Percentiles rank a stretch among this genome's conserved stretches.
Evolutionary conservation across 2,888 invertebrate genomes (phyloP).

Genomic region (Polydrusus pterygomalis): DNA sequence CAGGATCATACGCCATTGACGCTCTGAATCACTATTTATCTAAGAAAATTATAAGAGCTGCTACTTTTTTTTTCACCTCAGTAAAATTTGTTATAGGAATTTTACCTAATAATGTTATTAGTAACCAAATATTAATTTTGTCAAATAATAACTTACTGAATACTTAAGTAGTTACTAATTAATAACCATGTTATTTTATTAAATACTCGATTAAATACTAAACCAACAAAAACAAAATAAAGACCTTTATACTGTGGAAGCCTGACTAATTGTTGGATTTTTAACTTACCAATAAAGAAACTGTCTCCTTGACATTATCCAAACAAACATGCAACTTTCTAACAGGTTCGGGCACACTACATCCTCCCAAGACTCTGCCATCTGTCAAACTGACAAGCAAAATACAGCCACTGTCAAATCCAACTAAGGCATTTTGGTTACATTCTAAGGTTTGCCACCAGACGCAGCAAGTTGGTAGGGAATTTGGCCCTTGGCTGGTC

Average conservation of each 20-base stretch:
- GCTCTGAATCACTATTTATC: slow-evolving; percentile 74
- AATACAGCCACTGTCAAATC: slow-evolving; percentile 79
- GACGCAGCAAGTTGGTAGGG: slow-evolving; percentile 76
- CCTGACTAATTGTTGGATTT: background rate
- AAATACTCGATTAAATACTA: too few species aligned
- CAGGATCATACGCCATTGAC: slow-evolving; percentile 88
- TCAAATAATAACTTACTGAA: too few species aligned
- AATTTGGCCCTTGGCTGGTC: slow-evolving; percentile 66
- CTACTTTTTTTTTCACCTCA: too few species aligned
- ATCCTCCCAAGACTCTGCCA: slow-evolving; percentile 80
- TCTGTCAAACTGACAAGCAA: slow-evolving; percentile 81
- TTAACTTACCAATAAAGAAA: slow-evolving; percentile 78
- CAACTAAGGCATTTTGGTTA: slow-evolving; percentile 81
- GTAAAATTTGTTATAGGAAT: too few species aligned
- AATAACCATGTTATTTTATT: too few species aligned
- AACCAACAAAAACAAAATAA: too few species aligned
- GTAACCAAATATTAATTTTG: too few species aligned
- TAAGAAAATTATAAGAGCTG: slow-evolving; percentile 54
- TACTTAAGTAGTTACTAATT: too few species aligned
- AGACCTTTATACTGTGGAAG: too few species aligned
- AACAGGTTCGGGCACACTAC: slow-evolving; percentile 79
- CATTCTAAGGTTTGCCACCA: slow-evolving; percentile 88
- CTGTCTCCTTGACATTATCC: slow-evolving; percentile 80
- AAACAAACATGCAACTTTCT: slow-evolving; percentile 80
- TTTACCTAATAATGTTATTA: too few species aligned